Percentiles rank a stretch among this genome's conserved stretches.
phyloP scores from a whole-genome alignment of 2,113 vertebrate species.

The Hypomesus transpacificus region DNA sequence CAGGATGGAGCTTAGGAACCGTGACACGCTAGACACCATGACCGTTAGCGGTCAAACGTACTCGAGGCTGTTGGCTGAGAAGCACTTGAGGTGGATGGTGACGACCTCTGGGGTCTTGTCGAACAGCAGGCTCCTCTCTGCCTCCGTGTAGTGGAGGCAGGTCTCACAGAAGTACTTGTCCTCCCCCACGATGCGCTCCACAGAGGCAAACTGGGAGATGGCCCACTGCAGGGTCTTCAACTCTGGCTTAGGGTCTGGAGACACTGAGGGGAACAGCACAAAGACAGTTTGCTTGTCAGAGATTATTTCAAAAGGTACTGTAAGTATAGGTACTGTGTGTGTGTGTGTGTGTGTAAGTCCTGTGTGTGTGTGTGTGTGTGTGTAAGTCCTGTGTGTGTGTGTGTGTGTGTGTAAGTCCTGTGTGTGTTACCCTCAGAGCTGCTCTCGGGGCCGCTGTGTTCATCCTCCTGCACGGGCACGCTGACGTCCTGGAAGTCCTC shows the following conservation, averaged over 20 bases:
- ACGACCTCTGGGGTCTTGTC: constrained; percentile 96
- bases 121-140: constrained; percentile 93
- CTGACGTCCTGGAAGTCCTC: constrained; percentile 99
- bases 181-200: constrained; percentile 95
- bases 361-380: constrained; percentile 1
- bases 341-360: neutral
- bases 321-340: neutral
- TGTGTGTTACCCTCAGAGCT: constrained; percentile 79
- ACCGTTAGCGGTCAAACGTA: constrained; percentile 51
- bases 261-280: constrained; percentile 74
- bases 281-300: neutral
- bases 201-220: constrained; percentile 95
- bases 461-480: constrained; percentile 92
- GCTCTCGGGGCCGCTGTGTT: constrained; percentile 76
- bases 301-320: neutral
- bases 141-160: constrained; percentile 94
- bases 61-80: constrained; percentile 91
- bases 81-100: constrained; percentile 97
- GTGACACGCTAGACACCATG: no score
- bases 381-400: neutral
- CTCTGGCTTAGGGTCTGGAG: constrained; percentile 93
- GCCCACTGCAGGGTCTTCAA: constrained; percentile 94
- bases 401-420: neutral
- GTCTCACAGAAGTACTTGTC: constrained; percentile 99
- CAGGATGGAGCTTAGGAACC: no score